phyloP scores from a whole-genome alignment of 2,888 invertebrate species.

The Auanema freiburgensis region DNA sequence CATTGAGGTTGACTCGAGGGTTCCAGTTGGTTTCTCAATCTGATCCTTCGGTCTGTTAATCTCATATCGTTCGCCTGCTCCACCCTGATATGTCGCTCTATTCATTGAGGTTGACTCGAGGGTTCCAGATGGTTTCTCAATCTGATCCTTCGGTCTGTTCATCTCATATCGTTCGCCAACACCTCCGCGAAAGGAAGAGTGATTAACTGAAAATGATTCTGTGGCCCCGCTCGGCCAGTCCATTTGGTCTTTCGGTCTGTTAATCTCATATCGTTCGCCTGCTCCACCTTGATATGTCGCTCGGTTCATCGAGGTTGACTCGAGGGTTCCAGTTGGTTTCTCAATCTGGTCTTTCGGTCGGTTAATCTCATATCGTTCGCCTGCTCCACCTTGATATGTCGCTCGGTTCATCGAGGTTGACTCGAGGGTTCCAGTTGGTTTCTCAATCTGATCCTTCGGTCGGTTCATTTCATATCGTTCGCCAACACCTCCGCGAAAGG shows the following conservation, averaged over 20 bases:
- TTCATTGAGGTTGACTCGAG: constrained; percentile 2
- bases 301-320: not conserved
- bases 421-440: not conserved
- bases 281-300: not conserved
- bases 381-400: not conserved
- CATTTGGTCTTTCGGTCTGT: not conserved
- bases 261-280: not conserved
- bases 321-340: not conserved
- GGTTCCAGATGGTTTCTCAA: constrained; percentile 6
- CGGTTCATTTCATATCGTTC: not conserved
- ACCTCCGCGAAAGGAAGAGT: not conserved
- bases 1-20: not conserved
- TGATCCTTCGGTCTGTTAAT: not conserved
- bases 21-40: not conserved
- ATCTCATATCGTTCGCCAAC: constrained; percentile 6
- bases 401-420: not conserved
- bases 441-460: not conserved
- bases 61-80: not conserved
- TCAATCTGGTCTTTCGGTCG: constrained; percentile 2
- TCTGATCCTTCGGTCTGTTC: constrained; percentile 9
- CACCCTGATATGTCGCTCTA: constrained; percentile 3
- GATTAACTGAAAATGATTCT: not conserved
- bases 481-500: not conserved
- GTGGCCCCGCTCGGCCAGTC: not conserved
- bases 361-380: not conserved